A percentile compares a stretch with the other conserved stretches of the same genome.
Conservation (phyloP, 2,888 invertebrate genomes). For the Apamea crenata region DNA sequence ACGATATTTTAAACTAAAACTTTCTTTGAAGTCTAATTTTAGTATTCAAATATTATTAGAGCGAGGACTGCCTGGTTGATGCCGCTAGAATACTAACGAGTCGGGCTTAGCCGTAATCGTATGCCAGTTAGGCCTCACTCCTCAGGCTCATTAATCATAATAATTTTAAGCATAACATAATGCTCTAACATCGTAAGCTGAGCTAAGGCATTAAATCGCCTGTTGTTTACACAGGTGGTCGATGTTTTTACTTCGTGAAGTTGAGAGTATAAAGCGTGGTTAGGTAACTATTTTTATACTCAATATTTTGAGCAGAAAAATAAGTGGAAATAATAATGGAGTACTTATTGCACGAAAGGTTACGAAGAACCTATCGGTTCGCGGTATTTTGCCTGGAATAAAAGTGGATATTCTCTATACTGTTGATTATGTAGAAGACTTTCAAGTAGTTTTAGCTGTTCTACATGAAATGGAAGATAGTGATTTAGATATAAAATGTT, state of each 20-base stretch:
- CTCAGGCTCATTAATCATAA: slow-evolving; percentile 57
- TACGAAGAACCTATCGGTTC: background rate
- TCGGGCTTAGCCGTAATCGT: slow-evolving; percentile 35
- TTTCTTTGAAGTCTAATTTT: slow-evolving; percentile 44
- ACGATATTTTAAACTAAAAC: slow-evolving; percentile 19
- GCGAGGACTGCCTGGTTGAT: slow-evolving; percentile 11
- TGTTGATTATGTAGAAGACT: background rate
- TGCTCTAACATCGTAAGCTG: slow-evolving; percentile 38
- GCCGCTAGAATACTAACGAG: slow-evolving; percentile 52
- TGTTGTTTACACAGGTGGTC: slow-evolving; percentile 62
- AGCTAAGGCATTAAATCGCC: slow-evolving; percentile 47
- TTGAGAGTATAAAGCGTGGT: slow-evolving; percentile 29
- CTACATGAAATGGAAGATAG: background rate
- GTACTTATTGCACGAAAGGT: background rate
- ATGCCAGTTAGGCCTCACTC: slow-evolving; percentile 27
- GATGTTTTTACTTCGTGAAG: slow-evolving; percentile 36
- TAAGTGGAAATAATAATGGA: slow-evolving; percentile 24
- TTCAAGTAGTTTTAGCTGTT: background rate
- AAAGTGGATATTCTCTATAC: background rate
- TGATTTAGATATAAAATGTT: too few relatives aligned
- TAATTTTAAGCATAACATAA: slow-evolving; percentile 51
- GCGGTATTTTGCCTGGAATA: background rate
- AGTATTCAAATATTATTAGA: slow-evolving; percentile 50
- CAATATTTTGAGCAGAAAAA: slow-evolving; percentile 35
- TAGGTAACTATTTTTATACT: slow-evolving; percentile 7